Percentiles rank a stretch among this genome's conserved stretches.
Evolutionary conservation across 1,140 invertebrate species (phyloP).

Genomic region (Hermatobates lingyangjiaoensis): DNA sequence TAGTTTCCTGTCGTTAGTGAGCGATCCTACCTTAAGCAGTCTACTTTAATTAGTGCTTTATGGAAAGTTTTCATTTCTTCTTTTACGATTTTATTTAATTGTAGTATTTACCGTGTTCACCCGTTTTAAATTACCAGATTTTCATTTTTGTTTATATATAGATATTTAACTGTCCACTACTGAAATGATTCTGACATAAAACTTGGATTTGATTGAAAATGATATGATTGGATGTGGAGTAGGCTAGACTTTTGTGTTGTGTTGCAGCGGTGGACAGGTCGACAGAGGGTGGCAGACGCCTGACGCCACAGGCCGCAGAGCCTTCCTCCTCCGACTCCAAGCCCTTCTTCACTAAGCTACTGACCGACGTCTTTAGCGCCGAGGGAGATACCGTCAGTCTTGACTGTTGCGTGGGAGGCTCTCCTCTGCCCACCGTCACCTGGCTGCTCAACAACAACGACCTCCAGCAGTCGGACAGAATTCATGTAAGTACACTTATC

Average conservation of each 20-base stretch:
- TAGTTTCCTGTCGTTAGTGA: no score
- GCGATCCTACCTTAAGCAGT: no score
- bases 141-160: no score
- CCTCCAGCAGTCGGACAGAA: slow-evolving; percentile 31
- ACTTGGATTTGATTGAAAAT: no score
- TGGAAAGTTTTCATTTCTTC: no score
- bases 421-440: slow-evolving; percentile 43
- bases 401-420: slow-evolving; percentile 47
- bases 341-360: slow-evolving; percentile 48
- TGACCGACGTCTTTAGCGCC: slow-evolving; percentile 42
- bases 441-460: slow-evolving; percentile 56
- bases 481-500: slow-evolving; percentile 28
- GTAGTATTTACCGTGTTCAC: no score
- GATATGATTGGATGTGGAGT: not conserved
- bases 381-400: slow-evolving; percentile 50
- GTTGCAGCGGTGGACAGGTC: slow-evolving; percentile 5
- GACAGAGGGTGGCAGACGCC: not conserved
- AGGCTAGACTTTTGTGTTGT: not conserved
- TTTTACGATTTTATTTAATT: no score
- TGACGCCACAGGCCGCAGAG: not conserved
- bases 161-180: no score
- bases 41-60: no score
- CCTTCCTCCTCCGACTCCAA: not conserved
- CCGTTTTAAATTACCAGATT: no score
- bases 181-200: no score